Percentiles rank a stretch among this genome's conserved stretches.
phyloP scores from a whole-genome alignment of 2,888 invertebrate genomes.

The Lapara coniferarum region DNA sequence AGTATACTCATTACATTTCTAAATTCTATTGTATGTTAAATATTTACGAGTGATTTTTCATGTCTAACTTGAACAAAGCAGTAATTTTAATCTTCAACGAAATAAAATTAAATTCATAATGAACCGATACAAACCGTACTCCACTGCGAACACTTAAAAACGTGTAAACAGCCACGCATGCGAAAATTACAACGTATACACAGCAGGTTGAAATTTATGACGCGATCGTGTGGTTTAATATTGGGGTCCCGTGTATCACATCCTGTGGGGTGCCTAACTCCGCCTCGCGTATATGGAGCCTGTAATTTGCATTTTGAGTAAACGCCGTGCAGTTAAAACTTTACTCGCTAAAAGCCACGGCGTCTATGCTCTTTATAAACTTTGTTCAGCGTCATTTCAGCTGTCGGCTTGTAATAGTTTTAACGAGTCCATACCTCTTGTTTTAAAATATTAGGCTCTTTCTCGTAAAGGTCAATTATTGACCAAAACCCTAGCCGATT shows the following conservation, averaged over 20 bases:
- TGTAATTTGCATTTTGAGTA: slow-evolving; percentile 80
- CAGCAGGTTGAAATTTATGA: slow-evolving; percentile 71
- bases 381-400: slow-evolving; percentile 56
- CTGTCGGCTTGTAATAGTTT: slow-evolving; percentile 45
- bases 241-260: slow-evolving; percentile 76
- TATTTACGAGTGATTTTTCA: too few relatives aligned
- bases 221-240: slow-evolving; percentile 77
- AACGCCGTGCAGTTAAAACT: slow-evolving; percentile 77
- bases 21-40: too few relatives aligned
- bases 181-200: slow-evolving; percentile 67
- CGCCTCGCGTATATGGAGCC: slow-evolving; percentile 64
- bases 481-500: too few relatives aligned
- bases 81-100: background rate
- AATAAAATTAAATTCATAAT: slow-evolving; percentile 28
- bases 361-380: slow-evolving; percentile 62
- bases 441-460: slow-evolving; percentile 15
- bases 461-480: too few relatives aligned
- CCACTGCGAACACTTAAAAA: slow-evolving; percentile 53
- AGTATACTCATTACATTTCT: too few relatives aligned
- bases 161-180: slow-evolving; percentile 63
- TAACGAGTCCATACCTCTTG: slow-evolving; percentile 14
- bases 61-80: too few relatives aligned
- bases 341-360: slow-evolving; percentile 67
- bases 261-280: slow-evolving; percentile 64
- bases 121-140: slow-evolving; percentile 34